Conservation (phyloP, 2,888 invertebrate species). For the Steinernema scapterisci region DNA sequence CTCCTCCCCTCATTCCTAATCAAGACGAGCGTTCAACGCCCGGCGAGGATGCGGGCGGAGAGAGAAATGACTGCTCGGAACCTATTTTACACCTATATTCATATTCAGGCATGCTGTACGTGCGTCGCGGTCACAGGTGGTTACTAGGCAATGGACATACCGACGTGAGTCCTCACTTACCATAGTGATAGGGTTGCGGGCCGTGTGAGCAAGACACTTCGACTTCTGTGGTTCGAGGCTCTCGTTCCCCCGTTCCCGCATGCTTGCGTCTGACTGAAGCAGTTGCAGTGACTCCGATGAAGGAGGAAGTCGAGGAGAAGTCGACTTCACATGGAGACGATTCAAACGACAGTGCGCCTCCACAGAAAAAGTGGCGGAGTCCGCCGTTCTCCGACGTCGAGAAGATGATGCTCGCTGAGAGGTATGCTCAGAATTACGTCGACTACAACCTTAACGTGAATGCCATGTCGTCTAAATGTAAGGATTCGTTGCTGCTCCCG, state of each 20-base stretch:
- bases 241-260: constrained; percentile 1
- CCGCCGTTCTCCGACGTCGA: constrained; percentile 21
- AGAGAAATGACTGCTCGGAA: constrained; percentile 31
- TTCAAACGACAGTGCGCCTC: constrained; percentile 19
- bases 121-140: constrained; percentile 31
- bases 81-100: constrained; percentile 33
- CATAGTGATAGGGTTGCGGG: constrained; percentile 31
- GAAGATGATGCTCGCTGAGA: constrained; percentile 25
- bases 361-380: constrained; percentile 30
- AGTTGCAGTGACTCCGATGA: constrained; percentile 18
- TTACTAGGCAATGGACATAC: constrained; percentile 31
- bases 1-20: constrained; percentile 32
- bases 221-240: constrained; percentile 10
- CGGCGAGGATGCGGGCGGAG: constrained; percentile 32
- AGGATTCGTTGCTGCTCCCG: constrained; percentile 2
- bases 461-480: constrained; percentile 23
- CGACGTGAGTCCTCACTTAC: constrained; percentile 32
- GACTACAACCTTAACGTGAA: constrained; percentile 25
- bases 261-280: not conserved
- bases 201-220: constrained; percentile 1
- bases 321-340: constrained; percentile 2
- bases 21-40: constrained; percentile 32
- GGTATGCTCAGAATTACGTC: constrained; percentile 22
- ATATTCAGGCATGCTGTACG: constrained; percentile 30
- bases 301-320: constrained; percentile 31